Evolutionary conservation across 1,140 invertebrate species (phyloP).

Genomic region (Zaprionus lachaisei): DNA sequence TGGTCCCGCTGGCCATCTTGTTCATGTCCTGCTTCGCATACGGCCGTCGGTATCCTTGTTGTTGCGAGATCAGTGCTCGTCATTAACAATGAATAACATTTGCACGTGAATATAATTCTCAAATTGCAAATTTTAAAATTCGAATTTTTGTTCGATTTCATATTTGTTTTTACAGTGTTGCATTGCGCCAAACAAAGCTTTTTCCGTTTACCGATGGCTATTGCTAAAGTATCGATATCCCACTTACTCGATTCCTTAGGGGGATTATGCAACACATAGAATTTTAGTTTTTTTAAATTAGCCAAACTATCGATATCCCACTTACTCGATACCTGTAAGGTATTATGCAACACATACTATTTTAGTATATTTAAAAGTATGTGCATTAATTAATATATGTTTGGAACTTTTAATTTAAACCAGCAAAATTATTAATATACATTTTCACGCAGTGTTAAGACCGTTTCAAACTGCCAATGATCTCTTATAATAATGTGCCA

Average conservation of each 20-base stretch:
- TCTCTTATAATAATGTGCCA: constrained; percentile 3
- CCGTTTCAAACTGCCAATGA: background rate
- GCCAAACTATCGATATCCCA: background rate
- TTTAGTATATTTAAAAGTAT: background rate
- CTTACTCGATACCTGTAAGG: background rate
- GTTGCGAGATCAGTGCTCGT: background rate
- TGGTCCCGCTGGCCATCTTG: constrained; percentile 11
- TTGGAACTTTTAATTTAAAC: background rate
- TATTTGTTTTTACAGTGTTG: background rate
- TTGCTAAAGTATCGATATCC: background rate
- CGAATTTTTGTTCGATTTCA: background rate
- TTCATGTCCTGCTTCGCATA: background rate
- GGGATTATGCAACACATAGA: background rate
- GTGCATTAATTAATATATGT: background rate
- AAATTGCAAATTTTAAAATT: background rate
- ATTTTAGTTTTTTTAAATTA: background rate
- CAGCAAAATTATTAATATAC: background rate
- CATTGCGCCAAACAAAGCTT: background rate
- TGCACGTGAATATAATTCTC: background rate
- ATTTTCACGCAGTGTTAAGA: background rate
- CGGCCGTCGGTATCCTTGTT: constrained; percentile 31
- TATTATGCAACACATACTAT: background rate
- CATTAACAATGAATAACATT: background rate
- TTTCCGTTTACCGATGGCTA: background rate
- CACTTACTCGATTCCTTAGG: background rate